Evolutionary conservation across 2,113 vertebrate genomes (phyloP).

Genomic region (Microcebus tavaratra): DNA sequence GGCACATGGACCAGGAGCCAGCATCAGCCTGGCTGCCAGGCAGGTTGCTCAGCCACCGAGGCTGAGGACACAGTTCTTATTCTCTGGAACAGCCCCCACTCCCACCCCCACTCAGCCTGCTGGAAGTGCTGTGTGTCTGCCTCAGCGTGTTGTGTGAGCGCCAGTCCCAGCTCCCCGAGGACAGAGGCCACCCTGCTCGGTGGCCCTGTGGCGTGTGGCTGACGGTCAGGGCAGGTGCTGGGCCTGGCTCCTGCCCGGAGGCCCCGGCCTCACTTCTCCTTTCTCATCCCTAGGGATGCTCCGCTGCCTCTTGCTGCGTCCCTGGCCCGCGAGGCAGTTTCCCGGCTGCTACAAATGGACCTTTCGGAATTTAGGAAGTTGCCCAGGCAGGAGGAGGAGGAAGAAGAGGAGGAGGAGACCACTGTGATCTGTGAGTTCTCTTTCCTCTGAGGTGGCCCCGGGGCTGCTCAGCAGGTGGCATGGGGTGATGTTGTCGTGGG

Average conservation of each 20-base stretch:
- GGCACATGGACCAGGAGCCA: background rate
- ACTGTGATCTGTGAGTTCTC: conserved; percentile 63
- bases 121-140: background rate
- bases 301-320: conserved; percentile 75
- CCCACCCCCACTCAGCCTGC: background rate
- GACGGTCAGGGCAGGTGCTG: background rate
- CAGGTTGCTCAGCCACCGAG: background rate
- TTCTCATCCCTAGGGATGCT: conserved; percentile 75
- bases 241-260: background rate
- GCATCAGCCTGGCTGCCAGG: background rate
- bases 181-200: background rate
- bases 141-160: background rate
- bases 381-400: conserved; percentile 60
- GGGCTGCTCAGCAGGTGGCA: background rate
- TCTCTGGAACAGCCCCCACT: background rate
- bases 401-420: conserved; percentile 32
- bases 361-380: conserved; percentile 83
- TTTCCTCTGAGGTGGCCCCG: background rate
- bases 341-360: conserved; percentile 84
- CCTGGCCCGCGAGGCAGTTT: conserved; percentile 82
- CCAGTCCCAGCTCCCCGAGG: background rate
- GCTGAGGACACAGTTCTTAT: background rate
- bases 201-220: rapidly evolving
- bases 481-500: background rate
- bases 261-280: background rate